A percentile compares a stretch with the other conserved stretches of the same genome.
These are phyloP conservation scores for Dynastes grantii DNA, from an alignment of 2,888 invertebrate species.

Conservation along the genomic window DNA sequence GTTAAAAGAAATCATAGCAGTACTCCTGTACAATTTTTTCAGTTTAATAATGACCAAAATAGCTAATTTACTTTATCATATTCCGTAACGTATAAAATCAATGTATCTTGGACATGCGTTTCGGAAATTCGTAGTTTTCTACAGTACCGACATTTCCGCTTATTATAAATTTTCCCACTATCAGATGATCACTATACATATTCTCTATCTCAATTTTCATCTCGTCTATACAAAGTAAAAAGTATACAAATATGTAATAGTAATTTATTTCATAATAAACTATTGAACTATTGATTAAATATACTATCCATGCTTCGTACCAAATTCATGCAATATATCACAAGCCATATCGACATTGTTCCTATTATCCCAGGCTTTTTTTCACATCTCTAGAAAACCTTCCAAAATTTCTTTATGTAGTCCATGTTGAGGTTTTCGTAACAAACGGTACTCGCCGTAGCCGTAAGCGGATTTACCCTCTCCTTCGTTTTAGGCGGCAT, in stretches of 20 bases:
- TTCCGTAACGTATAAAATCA: too few species aligned
- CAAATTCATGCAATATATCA: constrained; percentile 94
- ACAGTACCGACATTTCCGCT: too few species aligned
- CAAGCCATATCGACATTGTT: constrained; percentile 97
- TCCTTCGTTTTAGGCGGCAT: constrained; percentile 64
- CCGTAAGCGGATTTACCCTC: constrained; percentile 65
- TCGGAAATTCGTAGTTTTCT: too few species aligned
- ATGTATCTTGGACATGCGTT: too few species aligned
- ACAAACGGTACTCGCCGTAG: constrained; percentile 70
- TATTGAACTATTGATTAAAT: constrained; percentile 39
- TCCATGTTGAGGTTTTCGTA: constrained; percentile 94
- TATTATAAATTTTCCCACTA: not conserved
- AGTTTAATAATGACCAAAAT: too few species aligned
- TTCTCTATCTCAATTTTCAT: constrained; percentile 13
- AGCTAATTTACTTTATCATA: too few species aligned
- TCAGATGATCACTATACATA: constrained; percentile 20
- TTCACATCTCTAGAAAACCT: constrained; percentile 91
- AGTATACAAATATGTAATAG: constrained; percentile 33
- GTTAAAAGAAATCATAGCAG: too few species aligned
- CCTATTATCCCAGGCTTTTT: constrained; percentile 92
- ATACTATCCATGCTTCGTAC: constrained; percentile 73
- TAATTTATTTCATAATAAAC: constrained; percentile 24
- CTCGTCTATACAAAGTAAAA: constrained; percentile 35
- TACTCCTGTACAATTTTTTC: too few species aligned
- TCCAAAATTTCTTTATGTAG: constrained; percentile 92